Evolutionary conservation across 2,888 invertebrate genomes (phyloP), one percentile per base, ranked within the genome.

Genomic region (Maniola hyperantus): DNA sequence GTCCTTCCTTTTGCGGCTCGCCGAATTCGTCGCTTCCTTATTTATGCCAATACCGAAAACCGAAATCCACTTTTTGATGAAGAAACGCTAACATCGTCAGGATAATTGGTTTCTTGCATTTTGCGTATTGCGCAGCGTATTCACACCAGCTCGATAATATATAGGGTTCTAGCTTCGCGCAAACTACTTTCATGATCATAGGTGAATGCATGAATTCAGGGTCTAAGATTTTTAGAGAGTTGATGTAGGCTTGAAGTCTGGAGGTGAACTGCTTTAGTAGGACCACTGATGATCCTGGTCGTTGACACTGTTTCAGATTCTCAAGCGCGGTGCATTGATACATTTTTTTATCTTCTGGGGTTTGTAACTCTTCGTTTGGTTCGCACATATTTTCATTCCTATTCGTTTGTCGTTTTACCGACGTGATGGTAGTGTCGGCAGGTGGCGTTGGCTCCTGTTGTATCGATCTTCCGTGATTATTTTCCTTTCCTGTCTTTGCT

Each of bases 1-100:
- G n/a, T n/a, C n/a, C n/a, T n/a, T n/a, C n/a, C n/a, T n/a, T n/a
- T n/a, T n/a, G n/a, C n/a, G n/a, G n/a, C n/a, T n/a, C n/a, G n/a
- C n/a, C n/a, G n/a, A n/a, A n/a, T n/a, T n/a, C n/a, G n/a, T n/a
- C n/a, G n/a, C n/a, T n/a, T n/a, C n/a, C n/a, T n/a, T n/a, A n/a
- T n/a, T n/a, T n/a, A n/a, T n/a, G n/a, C 44, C 44, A 44, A 44
- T 44, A 44, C n/a, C n/a, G 13, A n/a, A 44, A 44, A n/a, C 44
- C 44, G 13, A 5, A n/a, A 1, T 44, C 6, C 5, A 44, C 44
- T 44, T 44, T 44, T 5, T 44, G 44, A 44, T 44, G 13, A 44
- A 44, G 44, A 6, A 44, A 44, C 6, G 13, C 44, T 15, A 44
- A 44, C 44, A 44, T 44, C n/a, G 44, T 44, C n/a, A 44, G 44